These are phyloP conservation scores for Peromyscus nudipes DNA, from an alignment of 2,797 vertebrate genomes.

Conservation along the genomic window DNA sequence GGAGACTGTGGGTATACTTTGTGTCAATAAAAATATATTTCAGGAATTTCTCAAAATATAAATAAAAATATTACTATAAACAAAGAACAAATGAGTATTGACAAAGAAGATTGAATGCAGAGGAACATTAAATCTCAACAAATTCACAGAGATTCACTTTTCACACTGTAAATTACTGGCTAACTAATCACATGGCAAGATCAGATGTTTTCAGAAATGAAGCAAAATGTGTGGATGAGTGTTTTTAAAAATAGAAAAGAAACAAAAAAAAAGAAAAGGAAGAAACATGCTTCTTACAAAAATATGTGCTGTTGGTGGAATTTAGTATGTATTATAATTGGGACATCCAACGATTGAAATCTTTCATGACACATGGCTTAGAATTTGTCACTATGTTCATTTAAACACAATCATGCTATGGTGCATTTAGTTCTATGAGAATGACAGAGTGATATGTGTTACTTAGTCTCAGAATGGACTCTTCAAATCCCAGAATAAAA, in stretches of 20 bases:
- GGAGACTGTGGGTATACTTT: too few species aligned
- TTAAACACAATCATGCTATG: conserved; percentile 56
- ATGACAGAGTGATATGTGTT: conserved; percentile 49
- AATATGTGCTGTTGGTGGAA: conserved; percentile 52
- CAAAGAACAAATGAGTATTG: not conserved
- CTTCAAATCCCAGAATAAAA: not conserved
- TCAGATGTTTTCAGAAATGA: not conserved
- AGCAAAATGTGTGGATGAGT: not conserved
- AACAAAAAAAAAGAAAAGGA: not conserved
- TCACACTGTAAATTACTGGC: not conserved
- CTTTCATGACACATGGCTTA: conserved; percentile 36
- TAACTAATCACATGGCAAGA: not conserved
- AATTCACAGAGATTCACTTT: not conserved
- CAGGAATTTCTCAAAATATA: not conserved
- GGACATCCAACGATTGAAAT: conserved; percentile 41
- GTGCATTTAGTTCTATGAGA: not conserved
- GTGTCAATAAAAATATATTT: not conserved
- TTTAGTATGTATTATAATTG: conserved; percentile 11
- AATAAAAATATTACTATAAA: too few species aligned
- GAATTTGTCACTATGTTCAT: conserved; percentile 40
- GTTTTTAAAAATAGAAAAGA: not conserved
- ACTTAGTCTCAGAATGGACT: conserved; percentile 60
- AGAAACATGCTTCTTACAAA: not conserved
- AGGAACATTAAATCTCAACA: too few species aligned
- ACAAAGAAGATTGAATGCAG: not conserved